Evolutionary conservation across 2,888 invertebrate species (phyloP).

Genomic region (Netelia inedita): DNA sequence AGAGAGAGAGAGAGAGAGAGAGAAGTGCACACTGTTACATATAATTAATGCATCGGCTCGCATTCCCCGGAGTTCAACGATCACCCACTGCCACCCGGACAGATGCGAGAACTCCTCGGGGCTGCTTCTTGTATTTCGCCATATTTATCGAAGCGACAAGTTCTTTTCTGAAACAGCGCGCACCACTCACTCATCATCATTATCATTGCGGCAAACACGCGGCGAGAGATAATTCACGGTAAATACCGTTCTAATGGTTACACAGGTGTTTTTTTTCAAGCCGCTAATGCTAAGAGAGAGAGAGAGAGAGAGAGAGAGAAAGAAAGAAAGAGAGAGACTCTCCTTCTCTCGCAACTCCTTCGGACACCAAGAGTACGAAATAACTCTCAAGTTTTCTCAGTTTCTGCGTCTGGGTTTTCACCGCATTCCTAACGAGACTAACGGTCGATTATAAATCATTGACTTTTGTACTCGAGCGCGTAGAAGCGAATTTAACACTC

Average conservation of each 20-base stretch:
- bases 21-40: not conserved
- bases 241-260: slow-evolving; percentile 61
- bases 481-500: not conserved
- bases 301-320: not conserved
- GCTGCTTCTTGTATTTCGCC: slow-evolving; percentile 10
- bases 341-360: not conserved
- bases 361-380: not conserved
- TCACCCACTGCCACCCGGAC: slow-evolving; percentile 31
- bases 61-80: slow-evolving; percentile 47
- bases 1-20: too few species aligned
- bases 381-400: slow-evolving; percentile 21
- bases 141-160: slow-evolving; percentile 55
- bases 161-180: slow-evolving; percentile 20
- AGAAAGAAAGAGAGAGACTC: not conserved
- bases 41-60: slow-evolving; percentile 19
- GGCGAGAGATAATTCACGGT: slow-evolving; percentile 38
- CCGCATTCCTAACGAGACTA: slow-evolving; percentile 50
- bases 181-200: slow-evolving; percentile 12
- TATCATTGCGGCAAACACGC: slow-evolving; percentile 8
- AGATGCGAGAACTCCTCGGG: not conserved
- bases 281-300: not conserved
- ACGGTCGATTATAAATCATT: slow-evolving; percentile 51
- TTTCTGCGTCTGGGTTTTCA: slow-evolving; percentile 60
- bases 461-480: slow-evolving; percentile 28
- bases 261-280: slow-evolving; percentile 37